These are phyloP conservation scores for Balanococcus diminutus DNA, from an alignment of 2,888 invertebrate species.

Conservation along the genomic window DNA sequence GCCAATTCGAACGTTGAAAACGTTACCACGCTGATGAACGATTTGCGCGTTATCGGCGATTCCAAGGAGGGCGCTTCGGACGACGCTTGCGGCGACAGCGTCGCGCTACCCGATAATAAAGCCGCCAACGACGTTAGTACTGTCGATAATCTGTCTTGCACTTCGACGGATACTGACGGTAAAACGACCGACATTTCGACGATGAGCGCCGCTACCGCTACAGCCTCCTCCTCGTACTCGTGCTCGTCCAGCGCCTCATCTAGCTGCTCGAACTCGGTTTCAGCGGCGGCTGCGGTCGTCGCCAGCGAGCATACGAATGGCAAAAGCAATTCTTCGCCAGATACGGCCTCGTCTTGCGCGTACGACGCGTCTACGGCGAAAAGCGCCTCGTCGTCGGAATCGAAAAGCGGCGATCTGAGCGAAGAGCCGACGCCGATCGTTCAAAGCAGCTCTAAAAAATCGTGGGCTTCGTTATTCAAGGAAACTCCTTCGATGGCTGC, in stretches of 20 bases:
- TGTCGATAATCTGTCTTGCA: neutral
- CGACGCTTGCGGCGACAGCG: neutral
- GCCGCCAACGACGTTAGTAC: neutral
- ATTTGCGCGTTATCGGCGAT: neutral
- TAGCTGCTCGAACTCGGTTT: no score
- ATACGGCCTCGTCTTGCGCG: neutral
- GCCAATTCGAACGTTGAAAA: neutral
- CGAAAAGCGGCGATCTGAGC: neutral
- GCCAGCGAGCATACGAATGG: neutral
- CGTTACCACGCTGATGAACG: neutral
- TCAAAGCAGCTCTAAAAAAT: neutral
- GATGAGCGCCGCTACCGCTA: neutral
- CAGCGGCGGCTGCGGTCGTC: neutral
- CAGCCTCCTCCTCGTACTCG: neutral
- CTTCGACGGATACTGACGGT: neutral
- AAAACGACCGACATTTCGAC: neutral
- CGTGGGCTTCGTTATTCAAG: conserved; percentile 52
- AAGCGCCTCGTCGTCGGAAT: neutral
- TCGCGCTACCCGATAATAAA: neutral
- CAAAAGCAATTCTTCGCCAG: conserved; percentile 17
- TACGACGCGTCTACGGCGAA: neutral
- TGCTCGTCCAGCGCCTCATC: neutral
- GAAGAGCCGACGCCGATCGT: conserved; percentile 3
- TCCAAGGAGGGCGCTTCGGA: neutral
- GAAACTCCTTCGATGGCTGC: conserved; percentile 23